These are phyloP conservation scores for Glomeris maerens DNA, from an alignment of 1,140 invertebrate species.

Conservation along the genomic window DNA sequence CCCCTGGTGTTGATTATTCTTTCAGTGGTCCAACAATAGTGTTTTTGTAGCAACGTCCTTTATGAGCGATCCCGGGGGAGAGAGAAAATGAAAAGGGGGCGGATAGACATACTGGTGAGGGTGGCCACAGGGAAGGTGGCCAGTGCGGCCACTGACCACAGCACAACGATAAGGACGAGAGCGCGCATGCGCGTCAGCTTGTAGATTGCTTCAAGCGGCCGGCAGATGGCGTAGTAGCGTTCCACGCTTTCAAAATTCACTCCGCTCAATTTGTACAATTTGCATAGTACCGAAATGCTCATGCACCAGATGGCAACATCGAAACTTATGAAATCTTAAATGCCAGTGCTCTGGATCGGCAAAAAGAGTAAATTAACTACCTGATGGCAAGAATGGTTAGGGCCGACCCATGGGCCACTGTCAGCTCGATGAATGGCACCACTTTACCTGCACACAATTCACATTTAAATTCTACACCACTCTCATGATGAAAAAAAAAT, in stretches of 20 bases:
- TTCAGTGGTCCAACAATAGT: too few species aligned
- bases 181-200: constrained; percentile 78
- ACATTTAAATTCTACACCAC: constrained; percentile 12
- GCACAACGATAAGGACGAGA: constrained; percentile 59
- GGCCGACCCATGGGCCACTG: constrained; percentile 82
- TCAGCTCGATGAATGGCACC: constrained; percentile 81
- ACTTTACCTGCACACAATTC: constrained; percentile 44
- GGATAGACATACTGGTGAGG: too few species aligned
- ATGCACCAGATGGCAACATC: too few species aligned
- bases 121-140: constrained; percentile 69
- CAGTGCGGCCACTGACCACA: constrained; percentile 68
- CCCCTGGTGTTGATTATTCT: too few species aligned
- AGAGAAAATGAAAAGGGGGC: too few species aligned
- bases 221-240: constrained; percentile 86
- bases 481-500: constrained; percentile 11
- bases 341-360: constrained; percentile 11
- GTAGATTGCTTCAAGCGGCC: constrained; percentile 75
- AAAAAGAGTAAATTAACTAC: constrained; percentile 16
- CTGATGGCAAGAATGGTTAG: constrained; percentile 73
- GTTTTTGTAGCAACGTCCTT: too few species aligned
- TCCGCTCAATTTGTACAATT: too few species aligned
- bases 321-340: too few species aligned
- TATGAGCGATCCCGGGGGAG: too few species aligned
- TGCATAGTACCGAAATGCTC: too few species aligned
- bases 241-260: too few species aligned